Conservation (phyloP, 2,113 vertebrate species). For the Aphyosemion australe region DNA sequence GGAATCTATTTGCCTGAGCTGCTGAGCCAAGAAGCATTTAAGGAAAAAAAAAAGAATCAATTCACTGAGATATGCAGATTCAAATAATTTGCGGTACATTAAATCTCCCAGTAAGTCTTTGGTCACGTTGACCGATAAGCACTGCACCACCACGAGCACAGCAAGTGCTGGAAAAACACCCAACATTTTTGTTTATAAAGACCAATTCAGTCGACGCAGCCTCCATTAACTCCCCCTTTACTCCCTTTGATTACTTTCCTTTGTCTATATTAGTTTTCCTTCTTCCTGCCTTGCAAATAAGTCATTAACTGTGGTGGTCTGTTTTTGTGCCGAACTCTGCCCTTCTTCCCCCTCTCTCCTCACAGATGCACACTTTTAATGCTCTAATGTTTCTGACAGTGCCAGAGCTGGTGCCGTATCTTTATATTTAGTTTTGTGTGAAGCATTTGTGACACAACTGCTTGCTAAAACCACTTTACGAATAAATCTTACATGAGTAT, state of each 20-base stretch:
- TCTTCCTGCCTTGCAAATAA: slow-evolving; percentile 1
- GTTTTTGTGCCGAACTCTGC: slow-evolving; percentile 1
- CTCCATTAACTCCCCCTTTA: slow-evolving; percentile 17
- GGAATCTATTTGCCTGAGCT: not conserved
- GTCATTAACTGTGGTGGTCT: slow-evolving; percentile 28
- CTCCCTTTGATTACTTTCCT: slow-evolving; percentile 17
- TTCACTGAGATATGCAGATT: slow-evolving; percentile 23
- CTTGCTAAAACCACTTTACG: slow-evolving; percentile 31
- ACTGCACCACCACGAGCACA: not conserved
- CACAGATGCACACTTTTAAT: not conserved
- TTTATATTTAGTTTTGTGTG: slow-evolving; percentile 21
- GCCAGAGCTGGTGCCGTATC: not conserved
- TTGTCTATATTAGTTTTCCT: slow-evolving; percentile 25
- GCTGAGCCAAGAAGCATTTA: slow-evolving; percentile 12
- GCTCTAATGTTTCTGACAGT: slow-evolving; percentile 15
- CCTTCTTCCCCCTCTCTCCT: not conserved
- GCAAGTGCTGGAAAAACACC: slow-evolving; percentile 17
- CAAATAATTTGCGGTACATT: slow-evolving; percentile 39
- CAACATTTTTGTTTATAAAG: slow-evolving; percentile 40
- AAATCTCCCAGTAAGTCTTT: slow-evolving; percentile 11
- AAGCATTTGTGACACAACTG: slow-evolving; percentile 42
- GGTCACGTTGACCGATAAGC: slow-evolving; percentile 16
- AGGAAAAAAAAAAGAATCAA: slow-evolving; percentile 24
- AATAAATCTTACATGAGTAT: slow-evolving; percentile 64
- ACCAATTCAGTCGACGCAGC: slow-evolving; percentile 39